Evolutionary conservation across 2,888 invertebrate genomes (phyloP).

Genomic region (Morpho deidamia): DNA sequence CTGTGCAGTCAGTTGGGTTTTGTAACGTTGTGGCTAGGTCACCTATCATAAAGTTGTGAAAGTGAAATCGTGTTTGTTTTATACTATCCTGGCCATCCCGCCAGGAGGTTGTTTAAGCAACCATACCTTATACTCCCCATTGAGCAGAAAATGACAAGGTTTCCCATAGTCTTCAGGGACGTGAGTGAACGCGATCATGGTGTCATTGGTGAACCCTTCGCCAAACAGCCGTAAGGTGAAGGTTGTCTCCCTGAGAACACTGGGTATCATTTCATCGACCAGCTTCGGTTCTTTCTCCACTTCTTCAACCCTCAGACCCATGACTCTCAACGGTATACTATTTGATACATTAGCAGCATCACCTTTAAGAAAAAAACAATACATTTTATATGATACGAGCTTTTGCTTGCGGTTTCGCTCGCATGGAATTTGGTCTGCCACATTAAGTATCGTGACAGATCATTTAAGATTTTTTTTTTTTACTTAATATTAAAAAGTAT

Average conservation of each 20-base stretch:
- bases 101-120: not conserved
- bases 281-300: conserved; percentile 58
- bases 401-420: too few relatives aligned
- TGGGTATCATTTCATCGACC: conserved; percentile 56
- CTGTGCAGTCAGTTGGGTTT: too few relatives aligned
- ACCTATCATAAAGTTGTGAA: too few relatives aligned
- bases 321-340: conserved; percentile 30
- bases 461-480: too few relatives aligned
- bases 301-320: conserved; percentile 60
- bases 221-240: conserved; percentile 60
- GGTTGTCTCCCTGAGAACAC: conserved; percentile 48
- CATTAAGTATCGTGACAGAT: too few relatives aligned
- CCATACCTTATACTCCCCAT: conserved; percentile 47
- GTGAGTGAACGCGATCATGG: conserved; percentile 59
- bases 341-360: too few relatives aligned
- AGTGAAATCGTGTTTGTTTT: too few relatives aligned
- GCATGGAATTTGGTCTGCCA: too few relatives aligned
- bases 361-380: too few relatives aligned
- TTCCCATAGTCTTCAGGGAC: conserved; percentile 36
- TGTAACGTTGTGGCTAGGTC: too few relatives aligned
- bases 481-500: too few relatives aligned
- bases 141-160: conserved; percentile 42
- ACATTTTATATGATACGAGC: conserved; percentile 5
- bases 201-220: conserved; percentile 44
- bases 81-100: too few relatives aligned